Evolutionary conservation across 1,140 invertebrate species (phyloP).

Genomic region (Habropoda laboriosa): DNA sequence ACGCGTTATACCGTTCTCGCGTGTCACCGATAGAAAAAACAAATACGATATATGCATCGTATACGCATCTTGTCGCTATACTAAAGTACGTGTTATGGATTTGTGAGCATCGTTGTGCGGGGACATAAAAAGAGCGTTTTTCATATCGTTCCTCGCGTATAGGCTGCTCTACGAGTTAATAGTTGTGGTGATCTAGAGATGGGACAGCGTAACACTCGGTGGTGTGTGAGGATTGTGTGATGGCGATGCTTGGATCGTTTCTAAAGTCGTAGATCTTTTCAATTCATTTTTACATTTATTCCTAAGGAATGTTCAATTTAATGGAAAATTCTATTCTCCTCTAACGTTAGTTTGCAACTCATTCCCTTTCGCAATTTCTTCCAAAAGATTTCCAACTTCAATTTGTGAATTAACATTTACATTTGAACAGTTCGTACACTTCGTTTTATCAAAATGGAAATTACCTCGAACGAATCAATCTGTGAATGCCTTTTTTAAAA

Average conservation of each 20-base stretch:
- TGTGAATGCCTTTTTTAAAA: too few relatives aligned
- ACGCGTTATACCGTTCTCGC: not conserved
- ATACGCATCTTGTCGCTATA: slow-evolving; percentile 2
- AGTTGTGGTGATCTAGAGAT: slow-evolving; percentile 18
- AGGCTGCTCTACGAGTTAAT: slow-evolving; percentile 22
- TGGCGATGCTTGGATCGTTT: not conserved
- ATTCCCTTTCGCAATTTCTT: too few relatives aligned
- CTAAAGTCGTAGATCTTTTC: slow-evolving; percentile 1
- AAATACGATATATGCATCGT: too few relatives aligned
- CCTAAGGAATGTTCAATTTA: not conserved
- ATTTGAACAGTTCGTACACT: too few relatives aligned
- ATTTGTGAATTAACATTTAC: too few relatives aligned
- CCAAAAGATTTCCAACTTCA: too few relatives aligned
- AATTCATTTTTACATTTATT: too few relatives aligned
- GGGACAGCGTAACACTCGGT: too few relatives aligned
- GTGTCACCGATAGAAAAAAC: not conserved
- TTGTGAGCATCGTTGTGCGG: slow-evolving; percentile 69
- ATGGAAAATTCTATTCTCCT: too few relatives aligned
- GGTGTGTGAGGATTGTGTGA: not conserved
- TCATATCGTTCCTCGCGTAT: slow-evolving; percentile 19
- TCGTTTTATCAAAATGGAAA: too few relatives aligned
- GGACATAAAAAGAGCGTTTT: slow-evolving; percentile 27
- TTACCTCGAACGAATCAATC: too few relatives aligned
- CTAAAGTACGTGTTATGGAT: slow-evolving; percentile 74
- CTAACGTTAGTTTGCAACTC: too few relatives aligned